Conservation (phyloP, 64 coral and sea anemone genomes). For the Trachythela sp. region DNA sequence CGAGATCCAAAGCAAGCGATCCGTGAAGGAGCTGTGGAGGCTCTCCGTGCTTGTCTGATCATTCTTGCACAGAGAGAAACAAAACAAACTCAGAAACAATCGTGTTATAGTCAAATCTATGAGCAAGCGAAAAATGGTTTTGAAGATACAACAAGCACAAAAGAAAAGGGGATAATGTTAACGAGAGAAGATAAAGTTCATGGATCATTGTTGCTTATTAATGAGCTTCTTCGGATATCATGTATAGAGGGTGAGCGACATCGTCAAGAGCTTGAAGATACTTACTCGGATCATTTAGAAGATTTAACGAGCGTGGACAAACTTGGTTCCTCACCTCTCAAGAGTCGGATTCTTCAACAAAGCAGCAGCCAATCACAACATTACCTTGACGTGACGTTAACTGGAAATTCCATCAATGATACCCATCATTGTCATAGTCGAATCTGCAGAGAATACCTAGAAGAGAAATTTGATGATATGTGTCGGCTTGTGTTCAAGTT, state of each 20-base stretch:
- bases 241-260: conserved; percentile 89
- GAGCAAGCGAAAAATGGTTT: conserved; percentile 89
- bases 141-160: conserved; percentile 86
- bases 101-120: conserved; percentile 95
- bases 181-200: conserved; percentile 98
- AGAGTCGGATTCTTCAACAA: conserved; percentile 87
- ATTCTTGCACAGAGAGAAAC: conserved; percentile 96
- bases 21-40: conserved; percentile 87
- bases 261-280: conserved; percentile 93
- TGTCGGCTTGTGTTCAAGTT: conserved; percentile 74
- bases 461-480: conserved; percentile 93
- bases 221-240: conserved; percentile 89
- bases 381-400: conserved; percentile 44
- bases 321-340: conserved; percentile 78
- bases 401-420: conserved; percentile 59
- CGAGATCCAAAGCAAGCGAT: conserved; percentile 99
- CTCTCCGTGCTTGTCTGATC: conserved; percentile 83
- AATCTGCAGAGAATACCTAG: conserved; percentile 90
- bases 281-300: conserved; percentile 83
- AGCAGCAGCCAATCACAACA: conserved; percentile 71
- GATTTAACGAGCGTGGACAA: conserved; percentile 70
- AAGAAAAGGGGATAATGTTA: conserved; percentile 93
- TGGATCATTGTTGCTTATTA: conserved; percentile 91
- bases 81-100: conserved; percentile 89
- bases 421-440: conserved; percentile 79